A percentile compares a stretch with the other conserved stretches of the same genome.
Evolutionary conservation across 2,113 vertebrate species (phyloP).

Genomic region (Hyperoodon ampullatus): DNA sequence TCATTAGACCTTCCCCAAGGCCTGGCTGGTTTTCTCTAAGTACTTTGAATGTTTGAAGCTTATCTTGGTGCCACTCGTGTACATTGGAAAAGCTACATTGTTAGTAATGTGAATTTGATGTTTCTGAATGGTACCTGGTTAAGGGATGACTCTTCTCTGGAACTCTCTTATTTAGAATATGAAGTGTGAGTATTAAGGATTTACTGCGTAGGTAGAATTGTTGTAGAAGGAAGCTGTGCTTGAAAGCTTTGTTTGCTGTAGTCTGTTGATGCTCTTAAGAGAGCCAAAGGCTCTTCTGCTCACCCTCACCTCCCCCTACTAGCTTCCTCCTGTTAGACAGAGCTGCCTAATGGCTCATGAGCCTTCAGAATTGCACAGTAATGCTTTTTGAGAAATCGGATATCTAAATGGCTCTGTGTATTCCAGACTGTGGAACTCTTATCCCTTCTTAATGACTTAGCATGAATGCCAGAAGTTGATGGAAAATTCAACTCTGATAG

Average conservation of each 20-base stretch:
- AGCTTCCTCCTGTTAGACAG: neutral
- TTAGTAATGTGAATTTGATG: neutral
- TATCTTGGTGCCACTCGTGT: neutral
- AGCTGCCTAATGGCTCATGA: neutral
- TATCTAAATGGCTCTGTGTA: neutral
- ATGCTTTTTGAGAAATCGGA: neutral
- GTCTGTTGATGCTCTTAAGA: neutral
- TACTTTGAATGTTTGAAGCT: neutral
- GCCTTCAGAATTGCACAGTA: neutral
- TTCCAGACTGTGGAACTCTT: neutral
- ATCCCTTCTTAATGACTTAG: slow-evolving; percentile 47
- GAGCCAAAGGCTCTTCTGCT: neutral
- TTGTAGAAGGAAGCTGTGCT: neutral
- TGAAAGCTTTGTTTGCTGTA: neutral
- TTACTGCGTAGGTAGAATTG: neutral
- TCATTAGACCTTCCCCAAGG: neutral
- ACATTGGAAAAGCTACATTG: too few species aligned
- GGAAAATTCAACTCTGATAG: slow-evolving; percentile 22
- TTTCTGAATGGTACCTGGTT: neutral
- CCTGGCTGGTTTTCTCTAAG: neutral
- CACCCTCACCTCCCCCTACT: neutral
- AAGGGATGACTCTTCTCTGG: neutral
- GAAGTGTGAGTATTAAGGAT: neutral
- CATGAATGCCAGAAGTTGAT: slow-evolving; percentile 47
- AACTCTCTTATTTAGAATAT: neutral